Base-by-base conservation (phyloP, 2,113 vertebrate genomes). In the Alligator sinensis region DNA sequence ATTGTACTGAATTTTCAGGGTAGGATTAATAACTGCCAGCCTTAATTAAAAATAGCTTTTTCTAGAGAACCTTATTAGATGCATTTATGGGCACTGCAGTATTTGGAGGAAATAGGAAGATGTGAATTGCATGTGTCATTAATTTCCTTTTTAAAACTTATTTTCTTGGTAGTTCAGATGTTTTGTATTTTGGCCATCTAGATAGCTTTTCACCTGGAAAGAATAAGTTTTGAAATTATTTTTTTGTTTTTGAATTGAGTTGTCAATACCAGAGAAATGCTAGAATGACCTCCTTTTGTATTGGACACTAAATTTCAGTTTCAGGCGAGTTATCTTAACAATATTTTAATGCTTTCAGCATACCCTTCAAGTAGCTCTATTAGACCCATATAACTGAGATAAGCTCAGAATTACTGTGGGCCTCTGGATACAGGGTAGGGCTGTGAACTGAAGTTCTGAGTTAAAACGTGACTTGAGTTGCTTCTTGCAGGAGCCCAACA, bases 401-500 rank as follows among this genome's bases (percentile, higher is more conserved):
- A 55, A 54, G 72, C 12, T 88, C 47, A 7, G 47, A 21, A 70
- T 5, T 70, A 3, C n/a, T 34, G 34, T 70, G n/a, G 66, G 18
- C 28, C 66, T 18, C n/a, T 70, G 66, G 17, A 85, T 86, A 22
- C 4, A 57, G 62, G 47, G 59, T 34, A 59, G 47, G 59, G 3
- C 68, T 80, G 66, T 61, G 30, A 92, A 11, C 38, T 68, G 19
- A 27, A 79, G n/a, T 72, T n/a, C 9, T 24, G 25, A 55, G 64
- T 13, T 85, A 25, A 58, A 34, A 28, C 0, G 0, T 70, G 34
- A 19, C 1, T 22, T 68, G 34, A 59, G 14, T 74, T 1, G 1
- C 5, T 85, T 60, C 34, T 1, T 6, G 58, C 8, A 30, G 75
- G 16, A 88, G 3, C 19, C 95, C 54, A 72, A 2, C 28, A 72